Evolutionary conservation across 2,797 vertebrate genomes (phyloP).

Genomic region (Xenopus petersii): DNA sequence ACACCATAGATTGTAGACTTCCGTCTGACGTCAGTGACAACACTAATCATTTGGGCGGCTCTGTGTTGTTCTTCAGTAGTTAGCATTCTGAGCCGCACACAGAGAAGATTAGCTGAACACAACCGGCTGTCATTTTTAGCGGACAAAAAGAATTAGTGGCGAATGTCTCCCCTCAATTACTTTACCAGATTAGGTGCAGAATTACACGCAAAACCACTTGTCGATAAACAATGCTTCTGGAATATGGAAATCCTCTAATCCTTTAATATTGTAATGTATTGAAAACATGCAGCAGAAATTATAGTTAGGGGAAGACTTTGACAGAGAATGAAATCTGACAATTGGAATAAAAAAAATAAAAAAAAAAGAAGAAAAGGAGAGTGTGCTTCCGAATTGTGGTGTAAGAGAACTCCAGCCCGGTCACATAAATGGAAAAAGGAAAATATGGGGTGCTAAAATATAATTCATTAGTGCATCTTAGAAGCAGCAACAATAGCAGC

Average conservation of each 20-base stretch:
- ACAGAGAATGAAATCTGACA: background rate
- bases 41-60: slow-evolving; percentile 2
- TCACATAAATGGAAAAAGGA: slow-evolving; percentile 14
- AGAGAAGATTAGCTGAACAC: slow-evolving; percentile 8
- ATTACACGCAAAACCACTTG: slow-evolving; percentile 9
- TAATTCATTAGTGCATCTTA: slow-evolving; percentile 11
- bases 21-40: background rate
- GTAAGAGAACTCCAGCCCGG: background rate
- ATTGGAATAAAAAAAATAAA: background rate
- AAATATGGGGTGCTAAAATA: slow-evolving; percentile 26
- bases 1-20: background rate
- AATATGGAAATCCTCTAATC: slow-evolving; percentile 4
- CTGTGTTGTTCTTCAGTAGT: background rate
- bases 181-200: slow-evolving; percentile 8
- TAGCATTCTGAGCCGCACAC: background rate
- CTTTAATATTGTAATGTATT: slow-evolving; percentile 10
- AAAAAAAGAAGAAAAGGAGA: background rate
- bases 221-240: slow-evolving; percentile 7
- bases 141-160: slow-evolving; percentile 8
- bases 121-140: background rate
- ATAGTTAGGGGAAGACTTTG: slow-evolving; percentile 1
- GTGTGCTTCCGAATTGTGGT: background rate
- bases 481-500: slow-evolving; percentile 19
- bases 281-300: slow-evolving; percentile 2
- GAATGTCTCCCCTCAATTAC: slow-evolving; percentile 1